Evolutionary conservation across 2,113 vertebrate genomes (phyloP), one percentile per base, ranked within the genome.

Genomic region (Ceuthmochares aereus): DNA sequence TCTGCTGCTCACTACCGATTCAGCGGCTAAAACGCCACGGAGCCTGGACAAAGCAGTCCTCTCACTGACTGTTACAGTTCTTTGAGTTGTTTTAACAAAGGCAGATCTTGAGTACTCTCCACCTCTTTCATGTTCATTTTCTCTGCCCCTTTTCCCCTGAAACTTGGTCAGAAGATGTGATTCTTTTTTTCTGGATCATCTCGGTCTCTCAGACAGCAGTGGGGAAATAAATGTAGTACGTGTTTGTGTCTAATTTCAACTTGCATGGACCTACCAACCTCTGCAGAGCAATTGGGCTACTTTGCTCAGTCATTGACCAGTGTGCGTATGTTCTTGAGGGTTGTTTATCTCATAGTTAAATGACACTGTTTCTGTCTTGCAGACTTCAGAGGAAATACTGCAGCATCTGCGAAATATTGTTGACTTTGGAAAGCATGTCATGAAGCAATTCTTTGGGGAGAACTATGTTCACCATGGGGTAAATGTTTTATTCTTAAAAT

Each of bases 371-470:
- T 90, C 16, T 98, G 34, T 97, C 58, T 97, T 97, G 29, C 91
- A 98, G 98, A 97, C 98, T 75, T 97, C 98, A 12, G 98, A 99
- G 93, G 99, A 99, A 97, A 98, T 99, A 74, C 98, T 98, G 60
- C 98, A 98, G 62, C 99, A 99, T 94, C 98, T 99, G 64, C 99
- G 99, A 95, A 99, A 99, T 98, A 99, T 99, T 1, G 98, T 99
- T 40, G 99, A 99, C 97, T 99, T 99, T 21, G 98, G 98, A 96
- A 99, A 98, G 97, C 99, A 99, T n/a, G 98, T 99, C 62, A 99
- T 99, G 99, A 99, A 99, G 97, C 98, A 98, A 88, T 98, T 99
- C 96, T 98, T 99, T 59, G 99, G 99, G 89, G 99, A 99, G 91
- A 99, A 98, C 94, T 99, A 98, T 26, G 98, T 99, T 96, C 99